These are phyloP conservation scores for Dryocosmus kuriphilus DNA, from an alignment of 2,888 invertebrate species.

Conservation along the genomic window DNA sequence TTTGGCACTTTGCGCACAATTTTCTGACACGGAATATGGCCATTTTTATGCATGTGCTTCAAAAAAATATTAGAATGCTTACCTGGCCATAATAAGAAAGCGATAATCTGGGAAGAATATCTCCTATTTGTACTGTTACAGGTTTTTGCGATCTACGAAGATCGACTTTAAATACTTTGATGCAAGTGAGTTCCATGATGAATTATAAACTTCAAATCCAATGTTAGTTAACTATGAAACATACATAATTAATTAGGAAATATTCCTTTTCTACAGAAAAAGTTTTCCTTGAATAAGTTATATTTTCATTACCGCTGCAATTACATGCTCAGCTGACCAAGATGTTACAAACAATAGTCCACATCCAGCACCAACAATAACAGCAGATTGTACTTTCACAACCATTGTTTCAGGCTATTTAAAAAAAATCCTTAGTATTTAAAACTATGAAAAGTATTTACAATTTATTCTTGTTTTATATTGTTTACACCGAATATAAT, in stretches of 20 bases:
- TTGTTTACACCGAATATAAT: neutral
- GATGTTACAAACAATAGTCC: conserved; percentile 17
- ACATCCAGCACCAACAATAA: conserved; percentile 20
- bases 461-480: neutral
- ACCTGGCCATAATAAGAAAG: conserved; percentile 14
- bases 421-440: neutral
- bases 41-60: too few relatives aligned
- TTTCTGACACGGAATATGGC: too few relatives aligned
- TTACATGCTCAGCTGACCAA: conserved; percentile 18
- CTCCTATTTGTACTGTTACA: conserved; percentile 42
- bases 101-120: conserved; percentile 24
- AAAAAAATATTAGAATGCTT: neutral
- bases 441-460: neutral
- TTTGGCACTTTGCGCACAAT: too few relatives aligned
- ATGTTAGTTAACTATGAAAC: neutral
- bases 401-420: conserved; percentile 21
- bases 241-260: neutral
- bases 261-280: neutral
- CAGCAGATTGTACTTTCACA: conserved; percentile 13
- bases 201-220: conserved; percentile 26
- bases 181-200: conserved; percentile 14
- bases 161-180: conserved; percentile 15
- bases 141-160: conserved; percentile 52
- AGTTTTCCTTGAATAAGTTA: too few relatives aligned
- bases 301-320: conserved; percentile 8